Evolutionary conservation across 2,888 invertebrate species (phyloP).

Genomic region (Tetropium fuscum): DNA sequence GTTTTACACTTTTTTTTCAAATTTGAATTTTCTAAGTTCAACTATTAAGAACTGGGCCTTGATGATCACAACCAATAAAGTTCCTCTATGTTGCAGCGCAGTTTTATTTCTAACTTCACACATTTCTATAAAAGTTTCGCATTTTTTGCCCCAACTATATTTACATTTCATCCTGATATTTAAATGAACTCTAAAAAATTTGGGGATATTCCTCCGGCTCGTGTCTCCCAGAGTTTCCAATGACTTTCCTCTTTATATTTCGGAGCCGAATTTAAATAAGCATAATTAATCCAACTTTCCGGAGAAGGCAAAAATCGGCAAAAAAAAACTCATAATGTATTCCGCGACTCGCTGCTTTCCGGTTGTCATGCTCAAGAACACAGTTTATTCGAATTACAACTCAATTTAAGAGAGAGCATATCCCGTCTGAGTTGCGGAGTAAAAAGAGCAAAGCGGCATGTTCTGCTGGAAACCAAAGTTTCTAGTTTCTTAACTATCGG

Average conservation of each 20-base stretch:
- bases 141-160: no score
- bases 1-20: no score
- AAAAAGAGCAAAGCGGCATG: conserved; percentile 32
- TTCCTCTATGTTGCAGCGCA: no score
- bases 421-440: conserved; percentile 29
- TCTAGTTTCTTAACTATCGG: conserved; percentile 34
- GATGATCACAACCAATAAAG: no score
- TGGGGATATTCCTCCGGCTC: background rate
- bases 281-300: conserved; percentile 9
- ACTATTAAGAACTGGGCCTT: no score
- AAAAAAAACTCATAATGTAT: conserved; percentile 30
- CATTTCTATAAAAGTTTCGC: no score
- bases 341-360: conserved; percentile 26
- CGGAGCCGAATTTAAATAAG: background rate
- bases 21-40: no score
- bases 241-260: background rate
- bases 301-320: conserved; percentile 31
- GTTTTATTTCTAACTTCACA: no score
- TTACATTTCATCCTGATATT: background rate
- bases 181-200: background rate
- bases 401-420: conserved; percentile 39
- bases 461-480: conserved; percentile 35
- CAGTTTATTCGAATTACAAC: conserved; percentile 38
- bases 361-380: conserved; percentile 35
- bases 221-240: background rate